These are phyloP conservation scores for Syrrhaptes paradoxus DNA, from an alignment of 2,113 vertebrate genomes.

Conservation along the genomic window DNA sequence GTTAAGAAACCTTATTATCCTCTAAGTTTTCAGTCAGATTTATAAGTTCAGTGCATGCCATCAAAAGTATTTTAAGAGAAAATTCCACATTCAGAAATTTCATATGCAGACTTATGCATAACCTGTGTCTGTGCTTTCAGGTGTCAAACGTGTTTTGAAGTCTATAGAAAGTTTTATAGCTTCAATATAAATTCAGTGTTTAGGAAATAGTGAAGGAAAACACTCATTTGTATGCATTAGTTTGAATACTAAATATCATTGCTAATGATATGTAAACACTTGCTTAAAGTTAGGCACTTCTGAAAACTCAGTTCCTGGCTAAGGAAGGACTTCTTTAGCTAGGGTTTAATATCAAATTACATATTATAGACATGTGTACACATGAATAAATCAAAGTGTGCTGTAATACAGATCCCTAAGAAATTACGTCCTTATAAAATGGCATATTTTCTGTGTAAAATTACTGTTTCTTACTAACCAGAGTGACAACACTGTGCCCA, in stretches of 20 bases:
- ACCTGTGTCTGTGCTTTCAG: neutral
- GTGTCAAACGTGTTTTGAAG: neutral
- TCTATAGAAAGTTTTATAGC: neutral
- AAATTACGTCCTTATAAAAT: neutral
- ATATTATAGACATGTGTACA: no score
- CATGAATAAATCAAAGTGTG: neutral
- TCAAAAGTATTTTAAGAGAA: neutral
- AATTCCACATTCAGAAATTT: neutral
- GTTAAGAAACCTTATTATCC: neutral
- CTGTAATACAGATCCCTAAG: neutral
- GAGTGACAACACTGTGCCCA: neutral
- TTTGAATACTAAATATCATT: neutral
- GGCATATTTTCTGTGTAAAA: neutral
- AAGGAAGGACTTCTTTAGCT: neutral
- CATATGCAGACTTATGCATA: neutral
- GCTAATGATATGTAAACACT: neutral
- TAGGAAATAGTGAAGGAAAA: neutral
- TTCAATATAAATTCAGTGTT: neutral
- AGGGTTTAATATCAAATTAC: neutral
- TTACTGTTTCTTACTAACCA: neutral
- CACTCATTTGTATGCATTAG: neutral
- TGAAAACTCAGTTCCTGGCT: neutral
- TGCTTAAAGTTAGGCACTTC: neutral
- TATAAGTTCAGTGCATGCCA: neutral
- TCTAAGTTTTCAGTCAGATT: neutral